Conservation (phyloP, 2,113 vertebrate species). For the Solenodon paradoxus region DNA sequence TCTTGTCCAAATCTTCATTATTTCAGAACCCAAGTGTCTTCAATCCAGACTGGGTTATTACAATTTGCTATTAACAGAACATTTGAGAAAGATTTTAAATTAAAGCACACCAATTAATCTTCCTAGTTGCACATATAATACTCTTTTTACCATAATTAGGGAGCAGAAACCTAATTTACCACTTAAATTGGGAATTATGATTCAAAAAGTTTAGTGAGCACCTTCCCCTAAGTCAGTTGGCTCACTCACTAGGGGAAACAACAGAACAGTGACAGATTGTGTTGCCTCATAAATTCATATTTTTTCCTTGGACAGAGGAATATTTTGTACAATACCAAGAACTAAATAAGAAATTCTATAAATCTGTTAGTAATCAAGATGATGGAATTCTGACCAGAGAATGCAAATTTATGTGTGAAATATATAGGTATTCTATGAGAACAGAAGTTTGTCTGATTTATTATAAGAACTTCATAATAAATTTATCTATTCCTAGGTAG, state of each 20-base stretch:
- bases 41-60: not conserved
- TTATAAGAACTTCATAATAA: not conserved
- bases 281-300: not conserved
- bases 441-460: not conserved
- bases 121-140: not conserved
- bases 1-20: not conserved
- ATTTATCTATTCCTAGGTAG: not conserved
- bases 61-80: not conserved
- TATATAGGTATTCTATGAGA: not conserved
- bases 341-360: not conserved
- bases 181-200: not conserved
- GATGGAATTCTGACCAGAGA: not conserved
- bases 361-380: not conserved
- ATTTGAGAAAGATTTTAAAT: conserved; percentile 15
- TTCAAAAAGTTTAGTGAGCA: not conserved
- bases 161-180: not conserved
- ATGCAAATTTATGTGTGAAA: not conserved
- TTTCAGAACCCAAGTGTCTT: not conserved
- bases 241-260: not conserved
- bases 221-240: not conserved
- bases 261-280: not conserved
- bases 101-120: not conserved
- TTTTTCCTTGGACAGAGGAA: not conserved
- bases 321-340: not conserved
- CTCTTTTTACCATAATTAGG: not conserved